A percentile compares a stretch with the other conserved stretches of the same genome.
Evolutionary conservation across 2,797 vertebrate genomes (phyloP).

Genomic region (Micropoecilia bifurca): DNA sequence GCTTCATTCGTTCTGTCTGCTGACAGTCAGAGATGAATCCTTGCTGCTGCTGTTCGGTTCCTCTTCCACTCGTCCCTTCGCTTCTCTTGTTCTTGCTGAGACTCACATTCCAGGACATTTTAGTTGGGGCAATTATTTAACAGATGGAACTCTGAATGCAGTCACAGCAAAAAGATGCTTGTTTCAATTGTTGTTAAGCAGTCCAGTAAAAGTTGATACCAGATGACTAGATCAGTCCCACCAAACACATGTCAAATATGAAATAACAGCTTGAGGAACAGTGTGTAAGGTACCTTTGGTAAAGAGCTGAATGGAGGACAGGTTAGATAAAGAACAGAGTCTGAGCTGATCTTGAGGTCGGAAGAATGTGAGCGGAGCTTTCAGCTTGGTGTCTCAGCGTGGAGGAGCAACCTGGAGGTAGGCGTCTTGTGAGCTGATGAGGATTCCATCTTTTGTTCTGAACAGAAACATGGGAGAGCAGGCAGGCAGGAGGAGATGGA

Average conservation of each 20-base stretch:
- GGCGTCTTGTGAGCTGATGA: too few relatives aligned
- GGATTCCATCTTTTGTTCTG: too few relatives aligned
- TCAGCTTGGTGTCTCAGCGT: too few relatives aligned
- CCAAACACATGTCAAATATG: neutral
- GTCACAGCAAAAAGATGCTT: neutral
- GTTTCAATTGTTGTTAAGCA: neutral
- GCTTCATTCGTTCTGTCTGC: conserved; percentile 32
- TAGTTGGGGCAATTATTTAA: neutral
- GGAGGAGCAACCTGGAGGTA: too few relatives aligned
- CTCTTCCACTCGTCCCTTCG: neutral
- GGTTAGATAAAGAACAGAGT: too few relatives aligned
- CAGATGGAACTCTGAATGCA: neutral
- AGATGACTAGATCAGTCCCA: neutral
- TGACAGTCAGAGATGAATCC: neutral
- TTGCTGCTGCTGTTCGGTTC: neutral
- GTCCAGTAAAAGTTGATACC: neutral
- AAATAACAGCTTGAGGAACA: neutral
- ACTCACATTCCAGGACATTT: neutral
- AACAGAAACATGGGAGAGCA: too few relatives aligned
- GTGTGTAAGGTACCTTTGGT: neutral
- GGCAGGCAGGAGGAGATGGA: too few relatives aligned
- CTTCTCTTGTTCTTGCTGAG: neutral
- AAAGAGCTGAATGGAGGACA: neutral
- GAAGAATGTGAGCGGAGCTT: too few relatives aligned
- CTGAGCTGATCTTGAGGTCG: too few relatives aligned